Base-by-base conservation (phyloP, 2,888 invertebrate genomes). In the Apeira syringaria region DNA sequence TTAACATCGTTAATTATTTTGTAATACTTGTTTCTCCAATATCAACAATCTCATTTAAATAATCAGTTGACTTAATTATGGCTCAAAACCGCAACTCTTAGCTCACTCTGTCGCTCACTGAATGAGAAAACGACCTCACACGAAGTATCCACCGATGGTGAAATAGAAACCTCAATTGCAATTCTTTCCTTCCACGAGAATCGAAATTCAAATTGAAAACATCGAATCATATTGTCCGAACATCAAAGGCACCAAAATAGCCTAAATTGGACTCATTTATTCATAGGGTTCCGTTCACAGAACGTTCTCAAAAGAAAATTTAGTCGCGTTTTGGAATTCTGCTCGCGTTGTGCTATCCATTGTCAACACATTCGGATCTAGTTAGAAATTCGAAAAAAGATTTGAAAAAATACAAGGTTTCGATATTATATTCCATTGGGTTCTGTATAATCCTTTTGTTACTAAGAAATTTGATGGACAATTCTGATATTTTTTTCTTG, bases 331-430 rank as follows among this genome's bases (percentile, higher is more conserved):
- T 43, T 31, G 29, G 41, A 52, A 60, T 58, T 50, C 43, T 40
- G 34, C 47, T 30, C 38, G 37, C 48, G 44, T 34, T 42, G 46
- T 43, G 11, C 51, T 49, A 58, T 53, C 55, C 50, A 61, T 64
- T 62, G 65, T 62, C 58, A 64, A 59, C 63, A 50, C 49, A 61
- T 53, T 61, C 59, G 35, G 50, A 56, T 55, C 58, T 52, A 53
- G 63, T 61, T 58, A 59, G 47, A 35, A 35, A 25, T 40, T 51
- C 55, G 45, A 62, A 64, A 57, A 20, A 50, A n/a, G n/a, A 44
- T 7, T 24, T 1, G 8, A 8, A 9, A 26, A 41, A 34, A 25
- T 8, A 25, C 25, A 8, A n/a, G 5, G 9, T 5, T 24, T 13
- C 5, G n/a, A 11, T 17, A 2, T 10, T 9, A 1, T 4, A 8